Evolutionary conservation across 2,888 invertebrate species (phyloP).

Genomic region (Craniophora ligustri): DNA sequence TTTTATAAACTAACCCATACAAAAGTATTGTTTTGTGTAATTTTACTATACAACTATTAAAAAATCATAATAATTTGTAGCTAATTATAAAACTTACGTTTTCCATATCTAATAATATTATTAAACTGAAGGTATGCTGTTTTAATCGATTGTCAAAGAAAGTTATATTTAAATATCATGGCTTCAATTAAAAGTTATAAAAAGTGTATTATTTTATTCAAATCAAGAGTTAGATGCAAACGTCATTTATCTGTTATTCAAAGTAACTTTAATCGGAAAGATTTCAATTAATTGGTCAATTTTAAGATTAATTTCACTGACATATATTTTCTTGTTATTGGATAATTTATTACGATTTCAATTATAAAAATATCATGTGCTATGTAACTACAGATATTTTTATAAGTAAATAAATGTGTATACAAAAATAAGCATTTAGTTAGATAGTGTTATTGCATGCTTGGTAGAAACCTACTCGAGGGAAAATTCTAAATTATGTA

Average conservation of each 20-base stretch:
- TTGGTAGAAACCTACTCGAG: no score
- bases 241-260: constrained; percentile 3
- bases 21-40: constrained; percentile 15
- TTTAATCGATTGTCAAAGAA: constrained; percentile 31
- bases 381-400: background rate
- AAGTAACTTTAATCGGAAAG: constrained; percentile 17
- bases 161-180: constrained; percentile 8
- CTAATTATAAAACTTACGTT: background rate
- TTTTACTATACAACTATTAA: background rate
- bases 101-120: background rate
- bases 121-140: constrained; percentile 16
- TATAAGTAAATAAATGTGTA: background rate
- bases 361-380: background rate
- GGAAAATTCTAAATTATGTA: constrained; percentile 15
- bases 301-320: background rate
- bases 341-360: background rate
- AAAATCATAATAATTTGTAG: background rate
- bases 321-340: constrained; percentile 3
- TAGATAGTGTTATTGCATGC: no score
- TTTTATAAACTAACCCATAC: constrained; percentile 1
- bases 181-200: constrained; percentile 24
- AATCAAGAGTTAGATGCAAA: constrained; percentile 18
- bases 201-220: constrained; percentile 31
- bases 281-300: constrained; percentile 23
- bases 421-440: no score